Percentiles rank a stretch among this genome's conserved stretches.
Evolutionary conservation across 2,113 vertebrate genomes (phyloP).

Genomic region (Pangasianodon hypophthalmus): DNA sequence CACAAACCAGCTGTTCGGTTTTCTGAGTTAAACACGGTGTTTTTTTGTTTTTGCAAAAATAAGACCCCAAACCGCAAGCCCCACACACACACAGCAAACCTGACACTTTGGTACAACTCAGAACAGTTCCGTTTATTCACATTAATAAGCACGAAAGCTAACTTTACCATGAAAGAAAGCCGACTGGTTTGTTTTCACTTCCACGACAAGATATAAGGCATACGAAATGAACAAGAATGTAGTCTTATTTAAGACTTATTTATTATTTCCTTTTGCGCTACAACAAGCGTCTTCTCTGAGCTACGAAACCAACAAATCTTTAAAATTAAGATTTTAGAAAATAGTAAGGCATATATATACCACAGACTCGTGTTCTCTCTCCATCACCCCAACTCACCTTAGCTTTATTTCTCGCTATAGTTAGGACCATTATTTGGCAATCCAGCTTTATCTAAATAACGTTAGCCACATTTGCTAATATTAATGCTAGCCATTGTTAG

Average conservation of each 20-base stretch:
- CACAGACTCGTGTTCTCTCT: not conserved
- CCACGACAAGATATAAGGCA: not conserved
- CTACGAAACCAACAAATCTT: not conserved
- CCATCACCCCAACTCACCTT: no score
- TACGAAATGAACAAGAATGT: no score
- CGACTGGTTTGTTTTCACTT: not conserved
- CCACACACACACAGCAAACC: not conserved
- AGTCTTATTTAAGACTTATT: no score
- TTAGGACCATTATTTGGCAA: not conserved
- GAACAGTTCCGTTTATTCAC: not conserved
- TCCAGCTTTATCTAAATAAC: not conserved
- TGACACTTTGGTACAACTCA: not conserved
- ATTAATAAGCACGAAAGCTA: not conserved
- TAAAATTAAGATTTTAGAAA: not conserved
- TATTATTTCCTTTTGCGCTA: not conserved
- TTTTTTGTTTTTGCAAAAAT: no score
- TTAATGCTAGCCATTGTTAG: slow-evolving; percentile 7
- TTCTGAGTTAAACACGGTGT: no score
- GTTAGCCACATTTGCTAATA: slow-evolving; percentile 46
- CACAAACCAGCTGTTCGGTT: no score
- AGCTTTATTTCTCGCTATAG: not conserved
- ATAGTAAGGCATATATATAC: not conserved
- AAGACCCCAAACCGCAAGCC: not conserved
- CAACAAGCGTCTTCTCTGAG: not conserved
- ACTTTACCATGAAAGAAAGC: not conserved